Evolutionary conservation across 2,888 invertebrate genomes (phyloP), one percentile per base, ranked within the genome.

Genomic region (Drosophila barbarae): DNA sequence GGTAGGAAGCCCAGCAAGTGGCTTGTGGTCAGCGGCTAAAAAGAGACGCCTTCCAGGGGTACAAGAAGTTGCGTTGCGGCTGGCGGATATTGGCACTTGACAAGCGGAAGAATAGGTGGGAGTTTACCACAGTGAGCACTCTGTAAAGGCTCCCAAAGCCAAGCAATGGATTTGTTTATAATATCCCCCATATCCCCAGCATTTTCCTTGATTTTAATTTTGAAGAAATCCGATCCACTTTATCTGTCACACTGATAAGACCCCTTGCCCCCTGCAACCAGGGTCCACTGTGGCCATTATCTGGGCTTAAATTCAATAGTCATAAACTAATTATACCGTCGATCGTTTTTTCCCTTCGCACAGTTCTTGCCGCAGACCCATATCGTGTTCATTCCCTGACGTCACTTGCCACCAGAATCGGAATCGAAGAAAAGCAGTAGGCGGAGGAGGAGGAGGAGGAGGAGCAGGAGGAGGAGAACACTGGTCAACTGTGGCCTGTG

Each of bases 31-130:
- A 55, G 28, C 26, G n/a, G 41, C 8, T 6, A 13, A 23, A 5
- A 53, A 53, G 58, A 35, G 23, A 28, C 9, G 36, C 30, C 38
- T 34, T 18, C 2, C 12, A 13, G 18, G 28, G 30, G 28, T 12
- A 18, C 53, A 46, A 46, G 53, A 54, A 28, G 41, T 57, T 35
- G 57, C 42, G 12, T 57, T 34, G 57, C 21, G 10, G 10, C 26
- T 28, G n/a, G 21, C 75, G 72, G 75, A 74, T 60, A 67, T 57
- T 15, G 46, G 44, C 61, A 63, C 64, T 69, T 69, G 57, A 41
- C 15, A 18, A 26, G 41, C 32, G 30, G 39, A 30, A 52, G 58
- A 26, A 26, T 26, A 55, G 70, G 73, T 66, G 73, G 32, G 35
- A 36, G 70, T 8, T 21, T 8, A 23, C 28, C 35, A 69, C 67